phyloP scores from a whole-genome alignment of 35 echinoderm and acorn worm species.

The Lytechinus variegatus region DNA sequence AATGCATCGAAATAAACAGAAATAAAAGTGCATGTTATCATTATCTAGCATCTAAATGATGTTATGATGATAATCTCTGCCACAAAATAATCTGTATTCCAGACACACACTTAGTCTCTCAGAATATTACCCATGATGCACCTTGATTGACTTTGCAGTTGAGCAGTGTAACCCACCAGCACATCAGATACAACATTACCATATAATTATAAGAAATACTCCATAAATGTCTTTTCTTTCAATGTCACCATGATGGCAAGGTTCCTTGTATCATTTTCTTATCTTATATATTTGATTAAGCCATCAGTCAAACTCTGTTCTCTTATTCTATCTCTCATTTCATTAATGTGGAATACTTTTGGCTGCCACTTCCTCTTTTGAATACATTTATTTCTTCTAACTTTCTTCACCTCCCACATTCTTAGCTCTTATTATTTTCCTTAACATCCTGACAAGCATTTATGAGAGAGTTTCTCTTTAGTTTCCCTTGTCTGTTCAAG shows the following conservation, averaged over 20 bases:
- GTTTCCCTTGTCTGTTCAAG: neutral
- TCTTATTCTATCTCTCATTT: neutral
- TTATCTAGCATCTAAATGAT: slow-evolving; percentile 45
- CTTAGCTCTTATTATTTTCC: neutral
- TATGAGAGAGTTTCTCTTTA: neutral
- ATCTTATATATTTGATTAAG: neutral
- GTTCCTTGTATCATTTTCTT: neutral
- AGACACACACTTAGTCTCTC: slow-evolving; percentile 19
- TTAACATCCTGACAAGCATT: neutral
- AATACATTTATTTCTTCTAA: neutral
- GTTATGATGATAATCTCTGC: slow-evolving; percentile 24
- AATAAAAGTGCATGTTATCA: neutral
- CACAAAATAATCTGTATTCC: slow-evolving; percentile 49
- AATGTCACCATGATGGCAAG: neutral
- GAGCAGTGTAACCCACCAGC: neutral
- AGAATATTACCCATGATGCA: slow-evolving; percentile 1
- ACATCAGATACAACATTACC: neutral
- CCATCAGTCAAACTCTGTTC: neutral
- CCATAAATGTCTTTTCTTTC: neutral
- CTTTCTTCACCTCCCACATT: neutral
- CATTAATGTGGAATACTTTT: neutral
- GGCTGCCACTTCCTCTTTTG: neutral
- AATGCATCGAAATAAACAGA: neutral
- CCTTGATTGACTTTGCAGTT: slow-evolving; percentile 31
- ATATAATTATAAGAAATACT: neutral